Evolutionary conservation across 2,888 invertebrate species (phyloP).

Genomic region (Lacanobia wlatinum): DNA sequence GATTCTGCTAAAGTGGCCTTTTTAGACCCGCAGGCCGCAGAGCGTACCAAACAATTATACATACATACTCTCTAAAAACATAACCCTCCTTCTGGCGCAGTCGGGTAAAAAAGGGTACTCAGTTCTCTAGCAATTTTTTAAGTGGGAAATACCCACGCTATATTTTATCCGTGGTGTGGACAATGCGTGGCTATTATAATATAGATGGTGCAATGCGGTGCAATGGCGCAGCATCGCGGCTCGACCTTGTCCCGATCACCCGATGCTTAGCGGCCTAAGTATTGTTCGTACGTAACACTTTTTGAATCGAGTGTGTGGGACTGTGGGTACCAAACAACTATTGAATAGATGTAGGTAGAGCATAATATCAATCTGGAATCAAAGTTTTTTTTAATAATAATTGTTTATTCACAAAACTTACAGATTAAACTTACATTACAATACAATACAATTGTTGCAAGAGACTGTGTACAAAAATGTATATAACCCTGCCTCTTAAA

Average conservation of each 20-base stretch:
- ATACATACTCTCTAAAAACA: too few relatives aligned
- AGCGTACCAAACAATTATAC: too few relatives aligned
- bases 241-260: slow-evolving; percentile 49
- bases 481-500: too few relatives aligned
- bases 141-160: not conserved
- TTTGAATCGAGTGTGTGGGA: slow-evolving; percentile 8
- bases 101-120: too few relatives aligned
- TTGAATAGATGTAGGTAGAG: not conserved
- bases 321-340: not conserved
- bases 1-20: too few relatives aligned
- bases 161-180: not conserved
- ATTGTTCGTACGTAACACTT: slow-evolving; percentile 31
- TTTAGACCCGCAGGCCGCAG: too few relatives aligned
- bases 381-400: too few relatives aligned
- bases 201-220: slow-evolving; percentile 60
- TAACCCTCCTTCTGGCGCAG: too few relatives aligned
- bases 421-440: too few relatives aligned
- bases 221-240: slow-evolving; percentile 49
- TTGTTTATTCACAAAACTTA: too few relatives aligned
- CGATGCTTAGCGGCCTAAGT: slow-evolving; percentile 14
- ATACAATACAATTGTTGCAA: too few relatives aligned
- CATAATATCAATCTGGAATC: not conserved
- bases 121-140: not conserved
- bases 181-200: slow-evolving; percentile 7
- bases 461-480: too few relatives aligned